Conservation (phyloP, 53 echinoderm and acorn worm genomes). For the Zoroaster sp. region DNA sequence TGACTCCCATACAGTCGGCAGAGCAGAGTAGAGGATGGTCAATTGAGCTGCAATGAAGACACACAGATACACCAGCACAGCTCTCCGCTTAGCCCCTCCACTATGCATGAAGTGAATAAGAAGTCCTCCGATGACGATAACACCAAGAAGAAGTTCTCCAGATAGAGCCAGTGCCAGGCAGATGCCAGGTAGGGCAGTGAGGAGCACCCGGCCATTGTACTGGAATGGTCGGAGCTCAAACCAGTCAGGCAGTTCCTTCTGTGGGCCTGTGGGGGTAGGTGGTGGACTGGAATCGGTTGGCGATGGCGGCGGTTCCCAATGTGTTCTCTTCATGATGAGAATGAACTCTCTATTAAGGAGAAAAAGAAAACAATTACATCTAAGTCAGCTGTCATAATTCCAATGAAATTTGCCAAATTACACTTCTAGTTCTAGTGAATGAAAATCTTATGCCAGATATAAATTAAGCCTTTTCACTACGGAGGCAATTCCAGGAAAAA, state of each 20-base stretch:
- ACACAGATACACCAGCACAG: constrained; percentile 70
- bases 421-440: no score
- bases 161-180: constrained; percentile 64
- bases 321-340: constrained; percentile 25
- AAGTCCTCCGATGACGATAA: constrained; percentile 67
- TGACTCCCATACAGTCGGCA: constrained; percentile 78
- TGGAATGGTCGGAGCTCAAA: constrained; percentile 63
- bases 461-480: no score
- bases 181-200: constrained; percentile 64
- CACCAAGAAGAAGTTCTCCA: constrained; percentile 72
- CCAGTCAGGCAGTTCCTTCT: constrained; percentile 52
- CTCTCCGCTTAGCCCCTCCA: constrained; percentile 68
- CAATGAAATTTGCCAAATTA: no score
- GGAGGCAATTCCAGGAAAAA: no score
- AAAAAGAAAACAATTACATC: no score
- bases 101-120: constrained; percentile 65
- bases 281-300: not conserved
- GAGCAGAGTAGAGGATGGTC: constrained; percentile 76
- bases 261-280: not conserved
- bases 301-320: not conserved
- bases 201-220: constrained; percentile 61
- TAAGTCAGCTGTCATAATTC: no score
- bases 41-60: constrained; percentile 73
- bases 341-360: no score
- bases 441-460: no score